Percentiles rank a stretch among this genome's conserved stretches.
These are phyloP conservation scores for Lutraria lutraria DNA, from an alignment of 2,888 invertebrate species.

Conservation along the genomic window DNA sequence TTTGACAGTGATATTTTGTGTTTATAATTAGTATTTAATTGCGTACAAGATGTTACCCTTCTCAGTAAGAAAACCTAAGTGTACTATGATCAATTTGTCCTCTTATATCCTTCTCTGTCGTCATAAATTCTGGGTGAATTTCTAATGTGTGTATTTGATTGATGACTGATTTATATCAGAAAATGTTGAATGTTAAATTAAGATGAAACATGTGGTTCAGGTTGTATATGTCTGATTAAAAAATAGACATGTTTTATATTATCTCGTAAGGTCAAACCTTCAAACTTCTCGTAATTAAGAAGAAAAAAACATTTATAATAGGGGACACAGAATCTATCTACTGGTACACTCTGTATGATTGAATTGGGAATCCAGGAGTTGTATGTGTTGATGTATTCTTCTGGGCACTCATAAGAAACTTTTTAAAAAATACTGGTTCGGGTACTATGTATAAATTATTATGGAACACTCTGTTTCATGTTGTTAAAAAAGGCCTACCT, in stretches of 20 bases:
- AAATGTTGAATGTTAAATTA: not conserved
- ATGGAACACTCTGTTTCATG: no score
- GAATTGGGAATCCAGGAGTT: no score
- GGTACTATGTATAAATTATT: no score
- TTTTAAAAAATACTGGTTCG: no score
- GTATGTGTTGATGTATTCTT: no score
- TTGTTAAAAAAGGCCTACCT: no score
- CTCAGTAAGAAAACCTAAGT: not conserved
- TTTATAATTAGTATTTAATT: conserved; percentile 18
- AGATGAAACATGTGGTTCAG: not conserved
- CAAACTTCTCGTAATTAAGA: not conserved
- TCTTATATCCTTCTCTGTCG: not conserved
- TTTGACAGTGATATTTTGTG: not conserved
- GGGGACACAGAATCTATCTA: not conserved
- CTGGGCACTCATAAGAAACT: no score
- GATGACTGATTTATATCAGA: not conserved
- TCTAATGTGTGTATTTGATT: not conserved
- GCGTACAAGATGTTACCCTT: not conserved
- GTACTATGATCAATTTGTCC: not conserved
- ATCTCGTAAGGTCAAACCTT: not conserved
- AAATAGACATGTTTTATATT: not conserved
- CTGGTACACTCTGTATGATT: no score
- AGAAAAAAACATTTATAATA: not conserved
- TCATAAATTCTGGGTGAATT: not conserved
- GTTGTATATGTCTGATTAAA: not conserved